phyloP scores from a whole-genome alignment of 2,888 invertebrate species.

The Napeogenes inachia region DNA sequence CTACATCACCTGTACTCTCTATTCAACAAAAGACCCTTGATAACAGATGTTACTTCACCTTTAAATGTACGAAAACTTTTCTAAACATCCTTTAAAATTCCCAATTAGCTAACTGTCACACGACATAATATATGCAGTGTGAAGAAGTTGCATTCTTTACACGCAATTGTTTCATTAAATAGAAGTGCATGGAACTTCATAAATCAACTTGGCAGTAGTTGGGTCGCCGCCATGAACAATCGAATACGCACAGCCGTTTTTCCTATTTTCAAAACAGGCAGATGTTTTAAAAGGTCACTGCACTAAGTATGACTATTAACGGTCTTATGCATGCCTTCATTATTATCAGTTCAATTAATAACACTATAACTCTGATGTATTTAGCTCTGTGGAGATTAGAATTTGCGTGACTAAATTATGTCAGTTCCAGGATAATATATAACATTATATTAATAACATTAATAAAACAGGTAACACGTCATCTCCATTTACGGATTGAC shows the following conservation, averaged over 20 bases:
- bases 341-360: conserved; percentile 59
- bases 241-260: conserved; percentile 44
- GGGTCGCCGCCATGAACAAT: conserved; percentile 41
- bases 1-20: background rate
- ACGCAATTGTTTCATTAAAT: conserved; percentile 26
- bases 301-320: conserved; percentile 48
- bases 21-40: background rate
- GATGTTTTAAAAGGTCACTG: conserved; percentile 62
- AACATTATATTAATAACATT: conserved; percentile 10
- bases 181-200: conserved; percentile 8
- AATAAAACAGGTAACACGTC: conserved; percentile 11
- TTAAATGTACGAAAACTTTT: conserved; percentile 5
- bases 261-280: conserved; percentile 56
- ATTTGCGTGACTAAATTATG: background rate
- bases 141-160: conserved; percentile 22
- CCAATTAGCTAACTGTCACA: conserved; percentile 18
- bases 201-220: conserved; percentile 29
- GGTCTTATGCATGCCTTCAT: conserved; percentile 41
- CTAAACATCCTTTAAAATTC: conserved; percentile 15
- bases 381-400: conserved; percentile 17
- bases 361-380: conserved; percentile 33
- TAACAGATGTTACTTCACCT: conserved; percentile 6
- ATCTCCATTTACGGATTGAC: conserved; percentile 16
- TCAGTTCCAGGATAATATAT: background rate
- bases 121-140: conserved; percentile 17